Evolutionary conservation across 2,888 invertebrate species (phyloP), one percentile per base, ranked within the genome.

Genomic region (Chymomyza procnemis): DNA sequence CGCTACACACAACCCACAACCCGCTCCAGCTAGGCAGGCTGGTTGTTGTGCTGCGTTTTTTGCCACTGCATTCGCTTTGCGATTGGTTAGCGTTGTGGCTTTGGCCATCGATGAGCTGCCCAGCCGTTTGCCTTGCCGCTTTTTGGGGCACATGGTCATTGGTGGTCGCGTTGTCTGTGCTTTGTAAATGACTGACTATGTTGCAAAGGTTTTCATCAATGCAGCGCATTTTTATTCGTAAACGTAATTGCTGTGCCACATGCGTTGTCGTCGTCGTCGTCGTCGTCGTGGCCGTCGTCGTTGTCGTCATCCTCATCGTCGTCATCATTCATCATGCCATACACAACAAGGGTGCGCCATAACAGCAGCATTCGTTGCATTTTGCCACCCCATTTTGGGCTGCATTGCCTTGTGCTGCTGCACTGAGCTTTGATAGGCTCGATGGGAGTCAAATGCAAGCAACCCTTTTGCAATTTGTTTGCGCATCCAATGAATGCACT

Each of bases 31-130:
- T 50, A 8, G 0, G 3, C 8, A 50, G 2, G 14, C 19, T 50
- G 3, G 50, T 8, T 50, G 16, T 50, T 50, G 16, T 50, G 18
- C 18, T 50, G 50, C 19, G 50, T 50, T 50, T 50, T 50, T 50
- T 50, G 82, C 86, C 65, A 72, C 77, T 81, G 84, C 87, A 87
- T 65, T 84, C 72, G 85, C 74, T 72, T 71, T 85, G 79, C 84
- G 79, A 84, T 84, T 84, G 84, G 84, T 84, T 78, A 26, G 19
- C 56, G 19, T 22, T 61, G 80, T 68, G 79, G 74, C 75, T 71
- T 67, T 68, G 57, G 69, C 70, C 79, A 83, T 86, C 86, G 83
- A 84, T 77, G 74, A 78, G 85, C 70, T 73, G 67, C 14, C 19
- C 22, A 18, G 5, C 54, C 18, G 19, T 21, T 21, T 50, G 18